Percentiles rank a stretch among this genome's conserved stretches.
These are phyloP conservation scores for Microcebus jonahi DNA, from an alignment of 2,113 vertebrate species.

Conservation along the genomic window DNA sequence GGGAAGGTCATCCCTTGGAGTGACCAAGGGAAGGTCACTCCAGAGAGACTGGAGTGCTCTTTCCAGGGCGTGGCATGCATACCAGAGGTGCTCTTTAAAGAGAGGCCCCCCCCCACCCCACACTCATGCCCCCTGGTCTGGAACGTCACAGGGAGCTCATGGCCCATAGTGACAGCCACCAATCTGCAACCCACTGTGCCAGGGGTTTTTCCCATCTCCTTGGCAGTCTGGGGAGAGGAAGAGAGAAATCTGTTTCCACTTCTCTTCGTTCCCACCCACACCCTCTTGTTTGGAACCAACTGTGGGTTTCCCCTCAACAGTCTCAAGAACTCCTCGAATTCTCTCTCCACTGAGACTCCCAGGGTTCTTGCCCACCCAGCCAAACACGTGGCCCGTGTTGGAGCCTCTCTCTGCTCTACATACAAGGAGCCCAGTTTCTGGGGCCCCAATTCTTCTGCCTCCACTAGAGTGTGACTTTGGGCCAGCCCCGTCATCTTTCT, in stretches of 20 bases:
- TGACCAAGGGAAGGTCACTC: too few relatives aligned
- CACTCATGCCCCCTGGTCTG: neutral
- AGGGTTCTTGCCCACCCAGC: neutral
- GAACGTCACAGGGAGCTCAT: neutral
- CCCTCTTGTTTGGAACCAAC: neutral
- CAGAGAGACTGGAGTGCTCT: neutral
- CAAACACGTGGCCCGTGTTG: neutral
- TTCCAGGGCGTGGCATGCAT: neutral
- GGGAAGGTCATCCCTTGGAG: neutral
- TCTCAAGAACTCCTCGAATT: neutral
- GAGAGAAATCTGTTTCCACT: neutral
- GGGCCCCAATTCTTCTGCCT: neutral
- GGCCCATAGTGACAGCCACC: too few relatives aligned
- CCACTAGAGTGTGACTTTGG: neutral
- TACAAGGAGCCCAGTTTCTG: neutral
- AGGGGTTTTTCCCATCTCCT: neutral
- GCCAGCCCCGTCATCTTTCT: neutral
- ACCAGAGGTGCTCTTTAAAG: neutral
- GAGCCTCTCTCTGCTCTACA: neutral
- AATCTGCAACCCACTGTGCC: neutral
- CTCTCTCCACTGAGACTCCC: neutral
- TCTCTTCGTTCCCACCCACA: neutral
- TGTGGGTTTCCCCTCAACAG: neutral
- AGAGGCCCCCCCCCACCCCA: too few relatives aligned
- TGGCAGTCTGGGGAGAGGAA: neutral